phyloP scores from a whole-genome alignment of 2,797 vertebrate genomes.

The Rachycentron canadum region DNA sequence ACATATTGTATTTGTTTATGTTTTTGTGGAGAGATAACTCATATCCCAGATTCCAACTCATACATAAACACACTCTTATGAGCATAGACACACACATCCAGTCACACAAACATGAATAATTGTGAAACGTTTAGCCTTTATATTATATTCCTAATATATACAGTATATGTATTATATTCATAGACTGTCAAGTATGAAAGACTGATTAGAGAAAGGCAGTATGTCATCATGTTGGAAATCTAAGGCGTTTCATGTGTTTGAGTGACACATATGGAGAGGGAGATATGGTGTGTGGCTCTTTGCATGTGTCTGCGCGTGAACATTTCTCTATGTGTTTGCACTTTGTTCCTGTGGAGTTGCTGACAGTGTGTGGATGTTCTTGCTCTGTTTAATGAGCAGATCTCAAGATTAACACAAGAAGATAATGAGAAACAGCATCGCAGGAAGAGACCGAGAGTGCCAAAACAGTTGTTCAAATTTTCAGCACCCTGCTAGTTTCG shows the following conservation, averaged over 20 bases:
- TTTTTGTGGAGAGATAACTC: constrained; percentile 21
- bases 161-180: constrained; percentile 38
- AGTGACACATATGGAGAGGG: constrained; percentile 33
- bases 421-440: constrained; percentile 65
- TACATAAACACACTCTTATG: constrained; percentile 11
- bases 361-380: constrained; percentile 71
- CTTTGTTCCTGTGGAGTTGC: constrained; percentile 63
- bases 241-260: constrained; percentile 21
- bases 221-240: constrained; percentile 55
- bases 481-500: constrained; percentile 33
- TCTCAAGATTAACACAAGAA: constrained; percentile 67
- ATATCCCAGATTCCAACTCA: constrained; percentile 24
- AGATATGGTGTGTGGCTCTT: constrained; percentile 27
- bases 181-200: constrained; percentile 54
- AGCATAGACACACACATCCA: constrained; percentile 18
- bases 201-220: constrained; percentile 56
- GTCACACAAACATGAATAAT: background rate
- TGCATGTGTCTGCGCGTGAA: constrained; percentile 6
- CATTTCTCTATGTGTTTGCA: constrained; percentile 31
- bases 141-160: no score
- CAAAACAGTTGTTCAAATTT: constrained; percentile 55
- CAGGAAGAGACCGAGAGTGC: constrained; percentile 44
- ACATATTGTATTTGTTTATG: constrained; percentile 49
- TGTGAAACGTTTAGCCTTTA: constrained; percentile 35
- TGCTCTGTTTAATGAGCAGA: constrained; percentile 70